Conservation (phyloP, 2,113 vertebrate genomes). For the Sceloporus tristichus region DNA sequence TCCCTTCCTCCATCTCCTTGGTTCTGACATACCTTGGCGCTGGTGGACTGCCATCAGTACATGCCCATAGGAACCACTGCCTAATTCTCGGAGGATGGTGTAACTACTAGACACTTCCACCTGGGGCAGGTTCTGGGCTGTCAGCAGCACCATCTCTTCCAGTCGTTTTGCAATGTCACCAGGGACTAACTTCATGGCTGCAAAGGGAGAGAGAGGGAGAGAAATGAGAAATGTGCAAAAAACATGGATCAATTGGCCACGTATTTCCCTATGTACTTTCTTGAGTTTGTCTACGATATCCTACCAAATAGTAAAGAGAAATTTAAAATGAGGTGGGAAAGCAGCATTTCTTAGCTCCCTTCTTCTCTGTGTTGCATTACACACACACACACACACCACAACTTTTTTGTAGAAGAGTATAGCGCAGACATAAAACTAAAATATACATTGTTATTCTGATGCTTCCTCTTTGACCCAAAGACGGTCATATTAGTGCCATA, state of each 20-base stretch:
- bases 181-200: conserved; percentile 29
- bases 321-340: not conserved
- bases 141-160: conserved; percentile 87
- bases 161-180: conserved; percentile 75
- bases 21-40: conserved; percentile 78
- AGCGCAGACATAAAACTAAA: not conserved
- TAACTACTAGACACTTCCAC: conserved; percentile 84
- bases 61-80: conserved; percentile 88
- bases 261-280: too few relatives aligned
- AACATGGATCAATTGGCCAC: not conserved
- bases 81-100: conserved; percentile 84
- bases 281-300: not conserved
- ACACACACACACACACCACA: not conserved
- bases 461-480: not conserved
- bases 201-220: not conserved
- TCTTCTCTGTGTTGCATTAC: not conserved
- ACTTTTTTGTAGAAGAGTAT: not conserved
- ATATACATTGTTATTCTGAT: not conserved
- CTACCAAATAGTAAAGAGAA: not conserved
- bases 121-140: conserved; percentile 79
- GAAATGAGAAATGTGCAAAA: not conserved
- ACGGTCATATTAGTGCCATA: not conserved
- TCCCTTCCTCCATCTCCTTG: not conserved
- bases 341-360: not conserved
- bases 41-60: conserved; percentile 88